Conservation (phyloP, 2,797 vertebrate genomes). For the Poeciliopsis infans region DNA sequence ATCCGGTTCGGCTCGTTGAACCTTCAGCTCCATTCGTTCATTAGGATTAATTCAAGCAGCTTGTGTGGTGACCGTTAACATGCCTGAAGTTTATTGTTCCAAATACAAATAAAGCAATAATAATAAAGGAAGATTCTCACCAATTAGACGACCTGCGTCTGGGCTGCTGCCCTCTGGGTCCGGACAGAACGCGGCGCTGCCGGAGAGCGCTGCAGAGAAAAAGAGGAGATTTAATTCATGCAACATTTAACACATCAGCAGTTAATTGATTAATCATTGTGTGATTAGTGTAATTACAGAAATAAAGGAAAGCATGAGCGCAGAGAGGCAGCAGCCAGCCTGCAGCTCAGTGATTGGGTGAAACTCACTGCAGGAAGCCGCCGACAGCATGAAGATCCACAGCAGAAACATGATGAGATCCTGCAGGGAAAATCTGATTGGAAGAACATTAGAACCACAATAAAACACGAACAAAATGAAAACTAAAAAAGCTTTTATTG, state of each 20-base stretch:
- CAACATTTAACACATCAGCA: not conserved
- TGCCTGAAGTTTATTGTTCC: not conserved
- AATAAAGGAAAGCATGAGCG: not conserved
- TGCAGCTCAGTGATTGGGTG: not conserved
- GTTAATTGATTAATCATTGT: slow-evolving; percentile 2
- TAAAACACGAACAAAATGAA: not conserved
- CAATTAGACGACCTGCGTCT: slow-evolving; percentile 41
- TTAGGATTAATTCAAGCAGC: not conserved
- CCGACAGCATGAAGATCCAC: slow-evolving; percentile 42
- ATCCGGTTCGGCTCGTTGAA: not conserved
- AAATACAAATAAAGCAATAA: not conserved
- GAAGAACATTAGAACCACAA: not conserved
- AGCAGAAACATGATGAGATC: slow-evolving; percentile 54
- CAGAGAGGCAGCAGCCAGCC: too few species aligned
- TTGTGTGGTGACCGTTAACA: not conserved
- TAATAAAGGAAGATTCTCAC: slow-evolving; percentile 48
- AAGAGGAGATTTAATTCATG: not conserved
- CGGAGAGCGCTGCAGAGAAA: slow-evolving; percentile 44
- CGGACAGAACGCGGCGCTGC: slow-evolving; percentile 59
- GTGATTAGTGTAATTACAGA: not conserved
- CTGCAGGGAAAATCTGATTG: not conserved
- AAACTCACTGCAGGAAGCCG: slow-evolving; percentile 51
- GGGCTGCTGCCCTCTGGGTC: slow-evolving; percentile 54
- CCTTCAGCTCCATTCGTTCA: not conserved
- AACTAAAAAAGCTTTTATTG: not conserved